These are phyloP conservation scores for Oryctes rhinoceros DNA, from an alignment of 1,140 invertebrate species.

Conservation along the genomic window DNA sequence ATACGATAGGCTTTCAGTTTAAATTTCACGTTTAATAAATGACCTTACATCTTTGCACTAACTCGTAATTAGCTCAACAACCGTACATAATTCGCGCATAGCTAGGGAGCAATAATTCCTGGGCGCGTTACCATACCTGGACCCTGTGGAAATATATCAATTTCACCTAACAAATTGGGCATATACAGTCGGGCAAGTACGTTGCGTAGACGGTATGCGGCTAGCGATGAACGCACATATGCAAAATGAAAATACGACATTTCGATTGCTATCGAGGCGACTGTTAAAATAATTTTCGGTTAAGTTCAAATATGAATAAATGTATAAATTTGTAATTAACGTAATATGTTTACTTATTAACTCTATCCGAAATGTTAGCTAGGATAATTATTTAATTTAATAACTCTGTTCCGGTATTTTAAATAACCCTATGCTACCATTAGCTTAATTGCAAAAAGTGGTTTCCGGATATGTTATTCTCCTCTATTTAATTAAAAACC, in stretches of 20 bases:
- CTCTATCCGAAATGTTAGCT: background rate
- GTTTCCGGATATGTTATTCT: background rate
- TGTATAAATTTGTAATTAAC: background rate
- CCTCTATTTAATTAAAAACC: background rate
- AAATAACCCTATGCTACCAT: background rate
- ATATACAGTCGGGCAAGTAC: background rate
- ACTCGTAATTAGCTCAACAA: conserved; percentile 25
- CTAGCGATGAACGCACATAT: background rate
- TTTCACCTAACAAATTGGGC: conserved; percentile 10
- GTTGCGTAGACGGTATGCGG: background rate
- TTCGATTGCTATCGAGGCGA: background rate
- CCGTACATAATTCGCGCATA: background rate
- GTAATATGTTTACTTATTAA: background rate
- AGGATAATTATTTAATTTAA: background rate
- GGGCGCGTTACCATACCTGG: conserved; percentile 3
- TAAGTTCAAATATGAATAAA: background rate
- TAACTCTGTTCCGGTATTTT: background rate
- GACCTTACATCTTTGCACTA: background rate
- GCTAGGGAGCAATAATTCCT: conserved; percentile 20
- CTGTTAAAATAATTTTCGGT: conserved; percentile 19
- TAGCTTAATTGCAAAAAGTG: background rate
- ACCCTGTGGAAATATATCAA: conserved; percentile 24
- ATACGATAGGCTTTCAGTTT: background rate
- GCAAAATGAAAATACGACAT: background rate
- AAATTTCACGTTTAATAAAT: conserved; percentile 14